Percentiles rank a stretch among this genome's conserved stretches.
These are phyloP conservation scores for Mormoops blainvillei DNA, from an alignment of 2,113 vertebrate genomes.

Conservation along the genomic window DNA sequence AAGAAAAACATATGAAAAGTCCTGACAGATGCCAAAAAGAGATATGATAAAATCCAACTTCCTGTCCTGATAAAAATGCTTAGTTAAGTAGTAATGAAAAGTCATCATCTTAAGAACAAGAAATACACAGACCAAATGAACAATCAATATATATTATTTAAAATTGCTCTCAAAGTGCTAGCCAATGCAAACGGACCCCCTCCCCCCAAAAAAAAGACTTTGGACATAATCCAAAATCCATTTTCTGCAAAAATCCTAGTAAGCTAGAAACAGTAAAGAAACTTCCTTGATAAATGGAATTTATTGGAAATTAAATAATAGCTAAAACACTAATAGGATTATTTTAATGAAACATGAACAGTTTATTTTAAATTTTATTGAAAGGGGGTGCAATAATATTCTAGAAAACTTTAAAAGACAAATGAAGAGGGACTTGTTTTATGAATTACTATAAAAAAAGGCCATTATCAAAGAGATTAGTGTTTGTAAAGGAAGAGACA, in stretches of 20 bases:
- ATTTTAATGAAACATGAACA: not conserved
- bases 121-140: not conserved
- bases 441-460: not conserved
- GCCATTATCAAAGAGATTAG: not conserved
- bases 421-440: not conserved
- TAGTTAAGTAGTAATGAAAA: not conserved
- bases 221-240: not conserved
- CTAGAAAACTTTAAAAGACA: not conserved
- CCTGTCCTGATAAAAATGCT: not conserved
- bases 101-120: not conserved
- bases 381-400: not conserved
- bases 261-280: constrained; percentile 15
- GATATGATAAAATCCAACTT: not conserved
- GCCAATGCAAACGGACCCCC: not conserved
- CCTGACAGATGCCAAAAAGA: not conserved
- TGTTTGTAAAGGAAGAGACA: not conserved
- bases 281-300: not conserved
- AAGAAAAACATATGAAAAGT: not conserved
- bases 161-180: constrained; percentile 21
- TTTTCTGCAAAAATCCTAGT: constrained; percentile 26
- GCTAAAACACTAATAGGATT: not conserved
- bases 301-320: not conserved
- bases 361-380: not conserved
- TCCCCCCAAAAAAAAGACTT: not conserved
- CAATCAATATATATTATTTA: constrained; percentile 1